These are phyloP conservation scores for Psettodes erumei DNA, from an alignment of 2,113 vertebrate species.

Conservation along the genomic window DNA sequence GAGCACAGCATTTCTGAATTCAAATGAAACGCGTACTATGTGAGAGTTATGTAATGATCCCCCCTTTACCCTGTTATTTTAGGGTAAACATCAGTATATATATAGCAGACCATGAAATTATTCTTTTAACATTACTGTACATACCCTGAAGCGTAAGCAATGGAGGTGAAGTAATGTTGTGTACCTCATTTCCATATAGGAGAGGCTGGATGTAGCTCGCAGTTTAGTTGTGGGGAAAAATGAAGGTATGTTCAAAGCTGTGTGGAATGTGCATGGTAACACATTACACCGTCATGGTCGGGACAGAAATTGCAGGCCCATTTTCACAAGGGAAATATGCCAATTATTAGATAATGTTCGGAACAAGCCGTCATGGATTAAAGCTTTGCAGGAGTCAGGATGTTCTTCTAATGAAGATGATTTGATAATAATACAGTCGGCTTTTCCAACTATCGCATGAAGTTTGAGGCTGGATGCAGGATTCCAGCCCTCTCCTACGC, in stretches of 20 bases:
- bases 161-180: constrained; percentile 46
- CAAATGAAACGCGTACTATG: constrained; percentile 18
- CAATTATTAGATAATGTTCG: constrained; percentile 77
- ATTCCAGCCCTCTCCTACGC: constrained; percentile 17
- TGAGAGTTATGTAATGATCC: constrained; percentile 34
- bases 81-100: constrained; percentile 53
- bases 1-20: background rate
- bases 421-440: constrained; percentile 61
- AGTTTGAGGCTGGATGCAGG: constrained; percentile 45
- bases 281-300: constrained; percentile 64
- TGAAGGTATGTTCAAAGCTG: constrained; percentile 66
- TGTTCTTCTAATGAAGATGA: constrained; percentile 71
- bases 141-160: constrained; percentile 29
- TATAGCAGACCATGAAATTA: constrained; percentile 51
- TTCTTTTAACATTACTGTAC: constrained; percentile 58
- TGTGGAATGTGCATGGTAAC: constrained; percentile 62
- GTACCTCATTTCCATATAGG: constrained; percentile 50
- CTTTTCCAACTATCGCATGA: constrained; percentile 16
- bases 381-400: constrained; percentile 66
- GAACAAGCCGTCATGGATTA: constrained; percentile 67
- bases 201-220: constrained; percentile 46
- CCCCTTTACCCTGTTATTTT: constrained; percentile 34
- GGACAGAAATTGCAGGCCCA: constrained; percentile 58
- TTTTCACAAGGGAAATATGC: constrained; percentile 65
- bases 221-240: constrained; percentile 40